Conservation (phyloP, 2,888 invertebrate species). For the Sepioteuthis lessoniana region DNA sequence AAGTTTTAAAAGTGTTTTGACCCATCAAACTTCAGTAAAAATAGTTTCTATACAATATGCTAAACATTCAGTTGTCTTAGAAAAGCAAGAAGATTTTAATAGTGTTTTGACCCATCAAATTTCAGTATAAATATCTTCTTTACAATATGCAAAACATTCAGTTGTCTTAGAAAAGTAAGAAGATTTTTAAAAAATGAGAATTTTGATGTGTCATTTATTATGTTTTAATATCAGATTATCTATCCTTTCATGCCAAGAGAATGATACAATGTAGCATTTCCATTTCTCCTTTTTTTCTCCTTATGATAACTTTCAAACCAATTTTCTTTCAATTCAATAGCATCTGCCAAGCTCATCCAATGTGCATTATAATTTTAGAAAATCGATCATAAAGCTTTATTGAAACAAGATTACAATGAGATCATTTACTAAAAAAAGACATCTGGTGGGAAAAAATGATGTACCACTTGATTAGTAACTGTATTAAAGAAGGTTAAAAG, state of each 20-base stretch:
- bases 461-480: background rate
- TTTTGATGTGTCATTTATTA: too few species aligned
- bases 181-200: background rate
- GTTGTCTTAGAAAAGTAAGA: background rate
- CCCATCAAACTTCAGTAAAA: background rate
- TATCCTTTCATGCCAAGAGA: background rate
- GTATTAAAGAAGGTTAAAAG: too few species aligned
- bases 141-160: background rate
- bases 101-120: background rate
- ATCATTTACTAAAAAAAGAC: slow-evolving; percentile 3
- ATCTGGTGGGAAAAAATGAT: background rate
- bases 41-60: background rate
- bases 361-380: background rate
- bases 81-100: background rate
- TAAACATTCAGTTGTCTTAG: background rate
- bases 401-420: background rate
- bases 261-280: background rate
- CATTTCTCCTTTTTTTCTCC: background rate
- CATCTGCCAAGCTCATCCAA: background rate
- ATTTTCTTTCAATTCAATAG: background rate
- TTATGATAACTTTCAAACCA: background rate
- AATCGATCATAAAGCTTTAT: background rate
- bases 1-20: background rate
- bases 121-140: background rate
- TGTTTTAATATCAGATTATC: background rate